phyloP scores from a whole-genome alignment of 2,888 invertebrate genomes.

The Graphium colonna region DNA sequence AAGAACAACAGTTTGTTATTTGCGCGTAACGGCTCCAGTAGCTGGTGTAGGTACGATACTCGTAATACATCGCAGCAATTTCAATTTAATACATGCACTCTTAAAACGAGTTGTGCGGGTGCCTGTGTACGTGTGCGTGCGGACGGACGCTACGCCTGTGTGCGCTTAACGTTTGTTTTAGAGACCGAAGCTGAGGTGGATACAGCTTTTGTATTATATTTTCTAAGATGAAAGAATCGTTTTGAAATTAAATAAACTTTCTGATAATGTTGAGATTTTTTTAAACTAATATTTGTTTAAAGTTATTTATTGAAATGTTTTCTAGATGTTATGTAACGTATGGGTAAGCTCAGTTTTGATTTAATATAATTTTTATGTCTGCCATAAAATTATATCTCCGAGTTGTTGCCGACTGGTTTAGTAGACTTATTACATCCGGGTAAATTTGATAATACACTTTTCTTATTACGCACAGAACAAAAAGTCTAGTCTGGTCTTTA shows the following conservation, averaged over 20 bases:
- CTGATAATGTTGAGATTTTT: neutral
- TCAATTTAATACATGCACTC: conserved; percentile 55
- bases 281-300: conserved; percentile 3
- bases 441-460: neutral
- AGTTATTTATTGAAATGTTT: too few relatives aligned
- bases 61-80: conserved; percentile 57
- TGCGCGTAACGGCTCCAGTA: conserved; percentile 76
- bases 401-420: neutral
- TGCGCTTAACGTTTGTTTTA: conserved; percentile 11
- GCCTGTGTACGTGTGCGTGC: neutral
- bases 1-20: conserved; percentile 62
- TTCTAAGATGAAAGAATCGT: neutral
- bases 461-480: too few relatives aligned
- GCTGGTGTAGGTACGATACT: conserved; percentile 52
- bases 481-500: too few relatives aligned
- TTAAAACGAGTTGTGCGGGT: conserved; percentile 45
- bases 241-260: too few relatives aligned
- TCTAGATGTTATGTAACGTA: too few relatives aligned
- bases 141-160: neutral
- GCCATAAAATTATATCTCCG: too few relatives aligned
- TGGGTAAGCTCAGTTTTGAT: too few relatives aligned
- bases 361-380: too few relatives aligned
- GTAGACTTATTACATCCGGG: conserved; percentile 8
- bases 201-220: neutral
- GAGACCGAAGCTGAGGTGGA: neutral